Conservation (phyloP, 1,140 invertebrate genomes). For the Musca domestica region DNA sequence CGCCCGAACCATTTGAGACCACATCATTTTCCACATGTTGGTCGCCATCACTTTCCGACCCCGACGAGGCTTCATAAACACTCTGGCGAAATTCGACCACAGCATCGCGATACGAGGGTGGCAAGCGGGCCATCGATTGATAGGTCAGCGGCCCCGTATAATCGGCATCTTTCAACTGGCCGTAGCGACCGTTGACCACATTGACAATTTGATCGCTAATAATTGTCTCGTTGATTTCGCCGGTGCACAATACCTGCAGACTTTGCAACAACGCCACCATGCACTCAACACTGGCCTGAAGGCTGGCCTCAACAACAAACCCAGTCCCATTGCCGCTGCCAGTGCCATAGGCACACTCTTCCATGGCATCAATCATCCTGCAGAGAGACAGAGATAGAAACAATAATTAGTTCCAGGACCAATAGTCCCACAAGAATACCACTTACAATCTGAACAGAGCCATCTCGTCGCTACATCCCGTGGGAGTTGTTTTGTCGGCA, state of each 20-base stretch:
- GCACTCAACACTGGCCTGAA: conserved; percentile 78
- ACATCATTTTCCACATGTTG: conserved; percentile 55
- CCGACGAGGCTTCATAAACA: conserved; percentile 59
- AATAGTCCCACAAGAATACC: background rate
- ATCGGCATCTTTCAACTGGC: conserved; percentile 73
- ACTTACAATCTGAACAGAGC: conserved; percentile 84
- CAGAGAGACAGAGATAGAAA: background rate
- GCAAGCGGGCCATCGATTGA: conserved; percentile 75
- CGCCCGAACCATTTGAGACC: conserved; percentile 64
- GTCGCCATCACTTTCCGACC: conserved; percentile 58
- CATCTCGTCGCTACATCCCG: conserved; percentile 84
- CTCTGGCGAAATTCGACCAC: conserved; percentile 59
- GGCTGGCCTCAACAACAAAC: conserved; percentile 64
- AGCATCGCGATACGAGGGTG: conserved; percentile 69
- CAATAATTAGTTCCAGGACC: background rate
- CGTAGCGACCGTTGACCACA: conserved; percentile 71
- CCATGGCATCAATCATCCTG: conserved; percentile 88
- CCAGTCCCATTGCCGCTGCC: conserved; percentile 61
- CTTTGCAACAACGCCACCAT: conserved; percentile 79
- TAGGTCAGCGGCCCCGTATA: conserved; percentile 82
- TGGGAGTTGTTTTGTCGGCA: conserved; percentile 71
- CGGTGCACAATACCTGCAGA: conserved; percentile 75
- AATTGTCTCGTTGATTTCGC: conserved; percentile 63
- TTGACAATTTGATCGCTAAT: conserved; percentile 55
- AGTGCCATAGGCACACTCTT: conserved; percentile 69